Evolutionary conservation across 2,888 invertebrate genomes (phyloP).

Genomic region (Hipparchia sbordonii): DNA sequence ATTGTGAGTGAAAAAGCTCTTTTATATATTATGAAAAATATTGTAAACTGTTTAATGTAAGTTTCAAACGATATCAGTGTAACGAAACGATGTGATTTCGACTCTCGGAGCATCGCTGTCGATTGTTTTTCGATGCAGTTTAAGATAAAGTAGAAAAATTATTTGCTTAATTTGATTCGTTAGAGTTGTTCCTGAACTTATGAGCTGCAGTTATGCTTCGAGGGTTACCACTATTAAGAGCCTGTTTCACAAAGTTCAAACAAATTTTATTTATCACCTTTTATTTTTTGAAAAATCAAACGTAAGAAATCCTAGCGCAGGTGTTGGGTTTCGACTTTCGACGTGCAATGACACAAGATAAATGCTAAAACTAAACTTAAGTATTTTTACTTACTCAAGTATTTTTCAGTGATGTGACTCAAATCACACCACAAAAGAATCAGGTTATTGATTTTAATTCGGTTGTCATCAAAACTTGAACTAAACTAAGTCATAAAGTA

Average conservation of each 20-base stretch:
- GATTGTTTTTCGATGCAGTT: constrained; percentile 5
- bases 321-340: too few species aligned
- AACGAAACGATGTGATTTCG: constrained; percentile 29
- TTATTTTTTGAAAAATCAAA: too few species aligned
- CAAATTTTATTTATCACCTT: not conserved
- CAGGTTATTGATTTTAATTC: too few species aligned
- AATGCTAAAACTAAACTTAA: too few species aligned
- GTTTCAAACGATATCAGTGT: constrained; percentile 67
- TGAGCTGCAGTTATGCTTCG: constrained; percentile 5
- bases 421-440: too few species aligned
- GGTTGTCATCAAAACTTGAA: too few species aligned
- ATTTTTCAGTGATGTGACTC: too few species aligned
- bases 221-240: constrained; percentile 12
- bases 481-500: too few species aligned
- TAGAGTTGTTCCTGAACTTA: constrained; percentile 15
- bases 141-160: constrained; percentile 4
- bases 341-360: too few species aligned
- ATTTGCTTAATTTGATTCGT: constrained; percentile 19
- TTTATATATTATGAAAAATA: constrained; percentile 80
- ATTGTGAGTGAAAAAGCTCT: constrained; percentile 72
- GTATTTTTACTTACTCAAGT: too few species aligned
- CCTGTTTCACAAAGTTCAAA: constrained; percentile 14
- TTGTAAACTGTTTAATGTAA: constrained; percentile 78
- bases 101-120: constrained; percentile 29
- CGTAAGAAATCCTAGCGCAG: too few species aligned